phyloP scores from a whole-genome alignment of 2,888 invertebrate genomes.

The Dasysyrphus albostriatus region DNA sequence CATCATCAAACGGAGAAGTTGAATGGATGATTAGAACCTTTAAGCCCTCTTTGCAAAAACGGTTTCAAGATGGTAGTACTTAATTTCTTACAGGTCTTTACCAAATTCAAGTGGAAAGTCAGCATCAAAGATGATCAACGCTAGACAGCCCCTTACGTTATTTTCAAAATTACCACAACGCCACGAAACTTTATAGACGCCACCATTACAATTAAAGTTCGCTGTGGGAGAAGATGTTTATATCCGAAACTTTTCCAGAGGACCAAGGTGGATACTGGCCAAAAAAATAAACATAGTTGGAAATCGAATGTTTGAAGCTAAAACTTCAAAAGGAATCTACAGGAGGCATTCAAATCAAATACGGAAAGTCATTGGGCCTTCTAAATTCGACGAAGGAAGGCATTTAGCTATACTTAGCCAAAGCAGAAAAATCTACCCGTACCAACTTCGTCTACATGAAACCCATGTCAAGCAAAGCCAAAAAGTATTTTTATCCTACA shows the following conservation, averaged over 20 bases:
- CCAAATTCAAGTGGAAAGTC: slow-evolving; percentile 25
- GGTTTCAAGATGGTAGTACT: slow-evolving; percentile 30
- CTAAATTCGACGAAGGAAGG: slow-evolving; percentile 14
- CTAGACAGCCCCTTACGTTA: slow-evolving; percentile 3
- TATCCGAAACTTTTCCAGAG: slow-evolving; percentile 29
- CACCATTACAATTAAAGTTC: not conserved
- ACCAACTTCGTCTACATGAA: not conserved
- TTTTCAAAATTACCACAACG: slow-evolving; percentile 22
- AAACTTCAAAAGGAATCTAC: slow-evolving; percentile 1
- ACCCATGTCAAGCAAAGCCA: not conserved
- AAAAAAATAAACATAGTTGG: slow-evolving; percentile 8
- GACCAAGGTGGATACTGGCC: slow-evolving; percentile 12
- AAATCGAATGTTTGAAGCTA: slow-evolving; percentile 11
- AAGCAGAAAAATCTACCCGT: not conserved
- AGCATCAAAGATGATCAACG: slow-evolving; percentile 19
- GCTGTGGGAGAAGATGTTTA: slow-evolving; percentile 2
- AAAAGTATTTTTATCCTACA: not conserved
- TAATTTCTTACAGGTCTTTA: slow-evolving; percentile 26
- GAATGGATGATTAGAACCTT: slow-evolving; percentile 60
- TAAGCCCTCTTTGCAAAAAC: slow-evolving; percentile 57
- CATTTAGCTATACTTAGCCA: slow-evolving; percentile 20
- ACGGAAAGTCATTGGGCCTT: not conserved
- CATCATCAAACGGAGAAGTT: slow-evolving; percentile 57
- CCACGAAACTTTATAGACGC: not conserved
- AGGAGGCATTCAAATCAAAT: slow-evolving; percentile 45